Conservation (phyloP, 1,140 invertebrate species). For the Drosophila willistoni region DNA sequence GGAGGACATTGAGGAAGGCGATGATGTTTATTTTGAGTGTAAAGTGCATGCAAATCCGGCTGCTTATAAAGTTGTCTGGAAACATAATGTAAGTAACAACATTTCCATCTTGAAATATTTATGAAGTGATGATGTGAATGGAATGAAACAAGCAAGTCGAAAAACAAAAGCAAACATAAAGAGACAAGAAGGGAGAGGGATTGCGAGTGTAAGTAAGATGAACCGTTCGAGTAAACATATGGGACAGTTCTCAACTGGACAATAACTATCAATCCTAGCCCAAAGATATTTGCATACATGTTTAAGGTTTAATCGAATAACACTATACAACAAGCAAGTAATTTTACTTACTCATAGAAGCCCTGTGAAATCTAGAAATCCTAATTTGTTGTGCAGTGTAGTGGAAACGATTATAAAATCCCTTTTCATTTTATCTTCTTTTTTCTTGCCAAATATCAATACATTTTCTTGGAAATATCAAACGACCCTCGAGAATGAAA, state of each 20-base stretch:
- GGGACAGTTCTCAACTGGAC: background rate
- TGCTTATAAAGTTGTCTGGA: slow-evolving; percentile 95
- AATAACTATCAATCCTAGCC: background rate
- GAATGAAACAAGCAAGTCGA: background rate
- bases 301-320: background rate
- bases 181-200: too few relatives aligned
- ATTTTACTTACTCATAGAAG: too few relatives aligned
- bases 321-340: background rate
- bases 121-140: slow-evolving; percentile 22
- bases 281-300: background rate
- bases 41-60: slow-evolving; percentile 92
- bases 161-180: background rate
- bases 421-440: too few relatives aligned
- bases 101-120: slow-evolving; percentile 48
- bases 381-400: too few relatives aligned
- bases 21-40: slow-evolving; percentile 96
- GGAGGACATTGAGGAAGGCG: slow-evolving; percentile 93
- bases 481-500: background rate
- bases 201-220: background rate
- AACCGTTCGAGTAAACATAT: background rate
- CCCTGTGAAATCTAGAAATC: too few relatives aligned
- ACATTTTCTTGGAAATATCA: too few relatives aligned
- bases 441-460: too few relatives aligned
- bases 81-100: slow-evolving; percentile 92
- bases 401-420: too few relatives aligned